These are phyloP conservation scores for Cryptophagus acutangulus DNA, from an alignment of 2,888 invertebrate genomes.

Conservation along the genomic window DNA sequence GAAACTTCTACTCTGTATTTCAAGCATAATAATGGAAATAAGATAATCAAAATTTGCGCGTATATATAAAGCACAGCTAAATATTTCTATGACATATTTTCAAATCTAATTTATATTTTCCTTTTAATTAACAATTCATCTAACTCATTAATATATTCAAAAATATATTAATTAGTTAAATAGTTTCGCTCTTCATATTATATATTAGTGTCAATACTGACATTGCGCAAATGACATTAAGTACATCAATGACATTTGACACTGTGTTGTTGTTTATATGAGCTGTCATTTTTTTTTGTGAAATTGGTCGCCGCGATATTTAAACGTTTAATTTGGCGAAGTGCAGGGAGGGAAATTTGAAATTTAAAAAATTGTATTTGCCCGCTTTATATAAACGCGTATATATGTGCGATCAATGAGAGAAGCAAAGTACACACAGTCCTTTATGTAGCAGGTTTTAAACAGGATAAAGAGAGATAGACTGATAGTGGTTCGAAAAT, in stretches of 20 bases:
- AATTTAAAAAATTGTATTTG: slow-evolving; percentile 3
- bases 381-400: too few relatives aligned
- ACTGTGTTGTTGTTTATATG: too few relatives aligned
- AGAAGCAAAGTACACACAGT: slow-evolving; percentile 9
- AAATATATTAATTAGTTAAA: too few relatives aligned
- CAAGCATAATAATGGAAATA: slow-evolving; percentile 51
- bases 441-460: slow-evolving; percentile 10
- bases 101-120: slow-evolving; percentile 18
- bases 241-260: too few relatives aligned
- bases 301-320: too few relatives aligned
- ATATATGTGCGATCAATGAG: slow-evolving; percentile 11
- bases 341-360: slow-evolving; percentile 12
- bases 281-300: too few relatives aligned
- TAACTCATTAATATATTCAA: too few relatives aligned
- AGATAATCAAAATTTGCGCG: slow-evolving; percentile 49
- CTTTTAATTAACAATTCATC: too few relatives aligned
- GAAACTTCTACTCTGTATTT: slow-evolving; percentile 51
- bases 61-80: slow-evolving; percentile 31
- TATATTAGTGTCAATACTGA: too few relatives aligned
- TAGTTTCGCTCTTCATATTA: too few relatives aligned
- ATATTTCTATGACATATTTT: slow-evolving; percentile 20
- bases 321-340: not conserved
- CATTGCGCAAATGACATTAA: too few relatives aligned
- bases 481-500: slow-evolving; percentile 10
- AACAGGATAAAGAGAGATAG: slow-evolving; percentile 18